These are phyloP conservation scores for Thaumetopoea pityocampa DNA, from an alignment of 1,140 invertebrate species.

Conservation along the genomic window DNA sequence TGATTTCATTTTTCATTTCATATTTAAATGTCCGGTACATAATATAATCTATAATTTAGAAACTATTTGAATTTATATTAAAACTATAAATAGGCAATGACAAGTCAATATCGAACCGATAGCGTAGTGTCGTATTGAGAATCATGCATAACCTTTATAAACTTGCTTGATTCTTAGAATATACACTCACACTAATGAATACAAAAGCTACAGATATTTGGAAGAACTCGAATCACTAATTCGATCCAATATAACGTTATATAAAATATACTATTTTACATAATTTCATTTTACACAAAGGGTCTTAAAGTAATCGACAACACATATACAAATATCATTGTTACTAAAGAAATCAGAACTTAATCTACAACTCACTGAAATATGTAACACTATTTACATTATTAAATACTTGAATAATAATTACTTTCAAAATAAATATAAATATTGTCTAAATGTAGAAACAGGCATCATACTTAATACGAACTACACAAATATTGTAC, in stretches of 20 bases:
- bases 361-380: conserved; percentile 52
- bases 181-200: conserved; percentile 18
- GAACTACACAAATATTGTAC: conserved; percentile 28
- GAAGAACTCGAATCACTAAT: conserved; percentile 33
- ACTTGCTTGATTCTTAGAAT: conserved; percentile 11
- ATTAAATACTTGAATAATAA: conserved; percentile 27
- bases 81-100: no score
- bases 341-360: conserved; percentile 27
- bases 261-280: conserved; percentile 3
- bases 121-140: not conserved
- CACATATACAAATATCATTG: conserved; percentile 30
- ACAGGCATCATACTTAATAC: conserved; percentile 5
- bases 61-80: no score
- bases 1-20: not conserved
- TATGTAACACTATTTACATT: conserved; percentile 64
- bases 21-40: conserved; percentile 1
- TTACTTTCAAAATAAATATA: conserved; percentile 25
- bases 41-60: not conserved
- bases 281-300: conserved; percentile 9
- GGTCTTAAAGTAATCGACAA: conserved; percentile 18
- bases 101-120: no score
- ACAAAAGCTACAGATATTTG: conserved; percentile 27
- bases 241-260: conserved; percentile 13
- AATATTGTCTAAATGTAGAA: conserved; percentile 11
- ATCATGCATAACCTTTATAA: conserved; percentile 5